Evolutionary conservation across 35 echinoderm and acorn worm genomes (phyloP).

Genomic region (Eucidaris tribuloides): DNA sequence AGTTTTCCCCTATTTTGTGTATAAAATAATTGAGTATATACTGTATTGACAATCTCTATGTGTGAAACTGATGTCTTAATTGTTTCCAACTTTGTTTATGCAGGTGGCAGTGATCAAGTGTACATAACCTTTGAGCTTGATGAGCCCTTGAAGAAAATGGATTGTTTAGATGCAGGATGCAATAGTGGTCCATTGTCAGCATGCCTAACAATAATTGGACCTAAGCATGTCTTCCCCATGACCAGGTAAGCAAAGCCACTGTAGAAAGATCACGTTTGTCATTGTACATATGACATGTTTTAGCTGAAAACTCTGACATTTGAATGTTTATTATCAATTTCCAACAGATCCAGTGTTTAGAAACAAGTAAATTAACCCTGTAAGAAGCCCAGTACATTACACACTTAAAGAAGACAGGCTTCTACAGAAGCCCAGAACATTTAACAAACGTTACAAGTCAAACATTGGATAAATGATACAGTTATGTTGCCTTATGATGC

Average conservation of each 20-base stretch:
- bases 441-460: background rate
- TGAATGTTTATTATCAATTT: background rate
- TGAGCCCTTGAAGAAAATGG: background rate
- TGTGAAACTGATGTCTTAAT: background rate
- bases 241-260: constrained; percentile 40
- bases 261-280: background rate
- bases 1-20: too few relatives aligned
- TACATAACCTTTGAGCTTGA: constrained; percentile 12
- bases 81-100: background rate
- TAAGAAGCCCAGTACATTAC: background rate
- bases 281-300: background rate
- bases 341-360: background rate
- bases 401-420: too few relatives aligned
- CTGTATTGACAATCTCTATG: background rate
- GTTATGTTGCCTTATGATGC: too few relatives aligned
- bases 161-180: background rate
- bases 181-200: background rate
- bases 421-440: too few relatives aligned
- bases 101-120: constrained; percentile 10
- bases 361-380: background rate
- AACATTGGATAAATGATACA: too few relatives aligned
- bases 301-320: background rate
- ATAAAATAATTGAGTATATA: background rate
- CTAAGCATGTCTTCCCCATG: constrained; percentile 47
- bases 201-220: constrained; percentile 49